These are phyloP conservation scores for Aegotheles bennettii DNA, from an alignment of 2,113 vertebrate species.

Conservation along the genomic window DNA sequence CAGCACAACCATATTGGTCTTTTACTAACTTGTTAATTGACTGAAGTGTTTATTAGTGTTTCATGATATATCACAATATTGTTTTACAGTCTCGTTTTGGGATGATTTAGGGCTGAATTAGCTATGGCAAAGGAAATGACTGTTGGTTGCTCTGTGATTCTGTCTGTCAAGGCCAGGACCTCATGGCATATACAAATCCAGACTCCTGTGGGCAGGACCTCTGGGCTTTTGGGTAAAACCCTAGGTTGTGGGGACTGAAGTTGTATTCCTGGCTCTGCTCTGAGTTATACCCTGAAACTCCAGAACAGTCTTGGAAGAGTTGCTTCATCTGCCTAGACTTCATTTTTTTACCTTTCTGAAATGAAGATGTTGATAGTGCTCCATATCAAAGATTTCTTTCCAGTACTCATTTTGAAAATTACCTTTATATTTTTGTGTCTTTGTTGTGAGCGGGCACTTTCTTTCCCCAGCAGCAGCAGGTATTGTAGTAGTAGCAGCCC, in stretches of 20 bases:
- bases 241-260: not conserved
- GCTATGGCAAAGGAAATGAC: not conserved
- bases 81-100: not conserved
- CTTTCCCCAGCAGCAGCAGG: not conserved
- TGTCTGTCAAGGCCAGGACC: not conserved
- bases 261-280: not conserved
- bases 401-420: not conserved
- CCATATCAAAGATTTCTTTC: not conserved
- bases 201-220: not conserved
- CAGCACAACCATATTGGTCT: not conserved
- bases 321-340: not conserved
- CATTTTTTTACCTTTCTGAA: not conserved
- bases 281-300: not conserved
- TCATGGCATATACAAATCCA: not conserved
- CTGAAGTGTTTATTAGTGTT: not conserved
- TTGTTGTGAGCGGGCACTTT: fast-evolving
- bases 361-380: not conserved
- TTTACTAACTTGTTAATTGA: not conserved
- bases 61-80: not conserved
- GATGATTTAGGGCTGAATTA: not conserved
- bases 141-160: not conserved
- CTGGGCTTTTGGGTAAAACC: not conserved
- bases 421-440: not conserved
- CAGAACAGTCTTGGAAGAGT: not conserved
- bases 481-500: not conserved